phyloP scores from a whole-genome alignment of 2,113 vertebrate species.

The Donacobius atricapilla region DNA sequence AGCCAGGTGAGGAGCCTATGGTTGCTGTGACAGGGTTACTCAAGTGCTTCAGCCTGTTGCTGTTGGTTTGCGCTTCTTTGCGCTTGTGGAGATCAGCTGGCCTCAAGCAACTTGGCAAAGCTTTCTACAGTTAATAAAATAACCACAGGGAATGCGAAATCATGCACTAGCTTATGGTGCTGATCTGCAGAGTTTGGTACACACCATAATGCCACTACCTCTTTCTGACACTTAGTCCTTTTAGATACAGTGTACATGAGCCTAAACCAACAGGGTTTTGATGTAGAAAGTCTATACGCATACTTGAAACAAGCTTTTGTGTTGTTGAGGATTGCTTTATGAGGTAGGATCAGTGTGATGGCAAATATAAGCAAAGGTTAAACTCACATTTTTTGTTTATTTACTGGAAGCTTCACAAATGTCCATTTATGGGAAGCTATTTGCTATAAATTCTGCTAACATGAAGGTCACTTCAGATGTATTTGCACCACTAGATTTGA shows the following conservation, averaged over 20 bases:
- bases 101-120: not conserved
- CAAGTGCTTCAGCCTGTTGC: not conserved
- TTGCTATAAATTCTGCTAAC: not conserved
- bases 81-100: not conserved
- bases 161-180: not conserved
- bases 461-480: not conserved
- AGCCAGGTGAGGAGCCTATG: accelerated
- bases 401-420: not conserved
- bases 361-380: not conserved
- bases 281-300: not conserved
- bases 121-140: not conserved
- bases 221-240: not conserved
- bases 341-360: not conserved
- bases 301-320: not conserved
- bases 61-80: not conserved
- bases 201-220: accelerated
- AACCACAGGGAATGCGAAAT: not conserved
- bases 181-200: not conserved
- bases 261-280: not conserved
- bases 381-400: not conserved
- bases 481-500: not conserved
- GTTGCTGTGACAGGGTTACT: not conserved
- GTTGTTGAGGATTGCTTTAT: not conserved
- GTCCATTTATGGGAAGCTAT: not conserved
- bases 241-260: accelerated